Conservation (phyloP, 2,113 vertebrate species). For the Oryzias woworae region DNA sequence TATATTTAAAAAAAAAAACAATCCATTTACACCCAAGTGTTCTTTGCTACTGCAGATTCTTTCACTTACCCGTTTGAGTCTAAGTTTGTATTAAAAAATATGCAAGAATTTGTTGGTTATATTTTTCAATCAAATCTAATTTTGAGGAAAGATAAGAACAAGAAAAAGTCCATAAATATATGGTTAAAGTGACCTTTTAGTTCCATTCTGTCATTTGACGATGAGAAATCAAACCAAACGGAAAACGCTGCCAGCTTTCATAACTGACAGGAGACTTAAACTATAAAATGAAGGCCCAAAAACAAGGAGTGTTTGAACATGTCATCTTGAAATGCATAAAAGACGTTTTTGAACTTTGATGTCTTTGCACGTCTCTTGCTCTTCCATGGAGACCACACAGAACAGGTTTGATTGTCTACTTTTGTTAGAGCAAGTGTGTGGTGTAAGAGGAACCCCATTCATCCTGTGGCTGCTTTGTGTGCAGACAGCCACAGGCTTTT, state of each 20-base stretch:
- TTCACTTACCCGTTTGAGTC: constrained; percentile 49
- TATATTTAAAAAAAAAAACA: constrained; percentile 22
- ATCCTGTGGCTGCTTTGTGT: constrained; percentile 58
- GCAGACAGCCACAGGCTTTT: constrained; percentile 75
- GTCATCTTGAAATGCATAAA: constrained; percentile 3
- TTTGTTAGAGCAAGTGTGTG: constrained; percentile 65
- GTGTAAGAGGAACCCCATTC: constrained; percentile 66
- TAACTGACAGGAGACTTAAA: not conserved
- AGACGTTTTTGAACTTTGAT: constrained; percentile 18
- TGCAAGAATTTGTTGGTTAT: constrained; percentile 57
- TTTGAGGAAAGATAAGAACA: constrained; percentile 22
- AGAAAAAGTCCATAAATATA: constrained; percentile 44
- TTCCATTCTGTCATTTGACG: constrained; percentile 11
- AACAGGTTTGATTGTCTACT: constrained; percentile 43
- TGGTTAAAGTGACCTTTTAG: constrained; percentile 28
- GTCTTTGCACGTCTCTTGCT: constrained; percentile 17
- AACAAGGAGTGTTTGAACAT: constrained; percentile 9
- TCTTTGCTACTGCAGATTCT: constrained; percentile 32
- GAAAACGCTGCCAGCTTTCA: not conserved
- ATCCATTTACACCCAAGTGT: constrained; percentile 14
- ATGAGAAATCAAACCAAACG: not conserved
- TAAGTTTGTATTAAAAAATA: constrained; percentile 29
- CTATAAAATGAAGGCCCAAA: not conserved
- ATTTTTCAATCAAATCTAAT: constrained; percentile 46
- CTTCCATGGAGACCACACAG: constrained; percentile 63